phyloP scores from a whole-genome alignment of 2,888 invertebrate genomes.

The Caenorhabditis sinica region DNA sequence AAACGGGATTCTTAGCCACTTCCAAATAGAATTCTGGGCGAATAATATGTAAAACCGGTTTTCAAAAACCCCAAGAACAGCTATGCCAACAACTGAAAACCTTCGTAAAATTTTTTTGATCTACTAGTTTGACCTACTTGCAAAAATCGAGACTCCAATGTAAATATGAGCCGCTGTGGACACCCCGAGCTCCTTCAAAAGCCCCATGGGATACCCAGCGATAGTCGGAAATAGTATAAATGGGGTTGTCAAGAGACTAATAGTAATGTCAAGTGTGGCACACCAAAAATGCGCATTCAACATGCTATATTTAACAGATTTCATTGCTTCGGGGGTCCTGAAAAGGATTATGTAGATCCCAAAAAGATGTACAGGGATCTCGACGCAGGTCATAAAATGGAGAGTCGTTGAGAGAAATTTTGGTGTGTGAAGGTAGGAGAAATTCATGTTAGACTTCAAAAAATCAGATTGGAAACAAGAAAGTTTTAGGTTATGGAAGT shows the following conservation, averaged over 20 bases:
- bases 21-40: slow-evolving; percentile 9
- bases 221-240: slow-evolving; percentile 25
- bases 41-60: slow-evolving; percentile 29
- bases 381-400: slow-evolving; percentile 18
- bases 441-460: too few species aligned
- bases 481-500: too few species aligned
- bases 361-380: slow-evolving; percentile 34
- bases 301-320: slow-evolving; percentile 40
- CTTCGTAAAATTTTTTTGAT: neutral
- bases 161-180: slow-evolving; percentile 4
- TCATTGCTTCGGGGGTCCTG: slow-evolving; percentile 35
- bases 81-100: slow-evolving; percentile 11
- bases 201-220: slow-evolving; percentile 25
- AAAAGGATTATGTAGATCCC: slow-evolving; percentile 31
- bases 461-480: too few species aligned
- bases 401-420: slow-evolving; percentile 17
- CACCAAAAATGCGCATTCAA: slow-evolving; percentile 48
- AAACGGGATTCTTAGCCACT: neutral
- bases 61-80: slow-evolving; percentile 34
- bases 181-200: slow-evolving; percentile 4
- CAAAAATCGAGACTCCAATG: slow-evolving; percentile 1
- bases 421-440: slow-evolving; percentile 28
- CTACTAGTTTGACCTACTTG: neutral
- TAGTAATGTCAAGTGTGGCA: slow-evolving; percentile 23
- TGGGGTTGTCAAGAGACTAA: slow-evolving; percentile 22